Percentiles rank a stretch among this genome's conserved stretches.
Conservation (phyloP, 2,797 vertebrate species). For the Peromyscus melanophrys region DNA sequence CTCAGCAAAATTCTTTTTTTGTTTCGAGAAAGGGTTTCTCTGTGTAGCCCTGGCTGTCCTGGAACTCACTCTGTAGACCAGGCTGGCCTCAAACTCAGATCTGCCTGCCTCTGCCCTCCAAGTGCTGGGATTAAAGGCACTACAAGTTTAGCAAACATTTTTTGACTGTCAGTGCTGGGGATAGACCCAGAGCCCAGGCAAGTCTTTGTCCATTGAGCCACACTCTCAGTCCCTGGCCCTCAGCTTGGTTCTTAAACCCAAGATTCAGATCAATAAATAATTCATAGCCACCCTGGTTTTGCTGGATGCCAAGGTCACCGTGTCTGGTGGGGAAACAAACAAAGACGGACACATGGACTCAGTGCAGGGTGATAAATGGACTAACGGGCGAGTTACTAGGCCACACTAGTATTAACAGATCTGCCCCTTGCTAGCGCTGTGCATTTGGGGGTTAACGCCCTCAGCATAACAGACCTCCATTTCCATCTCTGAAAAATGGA, state of each 20-base stretch:
- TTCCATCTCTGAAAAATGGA: background rate
- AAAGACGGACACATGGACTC: background rate
- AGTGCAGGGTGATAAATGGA: background rate
- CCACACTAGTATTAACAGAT: background rate
- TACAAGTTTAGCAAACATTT: background rate
- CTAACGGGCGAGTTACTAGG: background rate
- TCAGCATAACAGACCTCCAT: background rate
- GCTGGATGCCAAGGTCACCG: background rate
- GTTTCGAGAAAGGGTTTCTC: background rate
- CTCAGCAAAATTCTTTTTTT: background rate
- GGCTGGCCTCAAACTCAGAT: background rate
- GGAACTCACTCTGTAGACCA: background rate
- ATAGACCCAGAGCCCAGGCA: background rate
- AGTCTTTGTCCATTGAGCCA: background rate
- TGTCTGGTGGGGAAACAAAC: background rate
- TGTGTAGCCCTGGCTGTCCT: background rate
- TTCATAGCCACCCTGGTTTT: background rate
- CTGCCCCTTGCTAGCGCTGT: background rate
- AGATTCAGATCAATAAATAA: background rate
- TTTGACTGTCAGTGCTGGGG: background rate
- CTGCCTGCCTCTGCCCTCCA: background rate
- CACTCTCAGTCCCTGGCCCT: background rate
- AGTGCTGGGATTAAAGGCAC: background rate
- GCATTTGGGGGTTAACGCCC: background rate
- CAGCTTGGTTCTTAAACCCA: background rate